These are phyloP conservation scores for Lordiphosa clarofinis DNA, from an alignment of 1,140 invertebrate genomes.

Conservation along the genomic window DNA sequence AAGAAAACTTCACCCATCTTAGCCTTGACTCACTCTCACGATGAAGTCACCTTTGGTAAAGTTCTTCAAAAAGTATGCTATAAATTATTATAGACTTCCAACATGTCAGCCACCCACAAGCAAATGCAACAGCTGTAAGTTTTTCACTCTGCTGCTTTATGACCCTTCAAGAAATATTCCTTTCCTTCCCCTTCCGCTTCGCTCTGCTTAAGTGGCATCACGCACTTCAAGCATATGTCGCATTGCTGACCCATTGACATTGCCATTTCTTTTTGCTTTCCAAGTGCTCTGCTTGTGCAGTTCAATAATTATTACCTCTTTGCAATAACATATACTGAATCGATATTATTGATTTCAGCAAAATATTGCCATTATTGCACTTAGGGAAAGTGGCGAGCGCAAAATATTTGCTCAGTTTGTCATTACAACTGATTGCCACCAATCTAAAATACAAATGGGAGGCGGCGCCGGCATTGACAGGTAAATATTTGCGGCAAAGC, in stretches of 20 bases:
- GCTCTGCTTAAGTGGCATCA: too few relatives aligned
- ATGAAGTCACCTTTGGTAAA: too few relatives aligned
- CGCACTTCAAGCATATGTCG: slow-evolving; percentile 12
- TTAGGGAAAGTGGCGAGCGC: slow-evolving; percentile 13
- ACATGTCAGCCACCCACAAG: too few relatives aligned
- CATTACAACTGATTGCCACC: slow-evolving; percentile 65
- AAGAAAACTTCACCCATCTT: too few relatives aligned
- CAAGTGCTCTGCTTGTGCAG: slow-evolving; percentile 5
- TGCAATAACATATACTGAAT: slow-evolving; percentile 21
- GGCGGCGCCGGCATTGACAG: slow-evolving; percentile 1
- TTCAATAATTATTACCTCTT: slow-evolving; percentile 29
- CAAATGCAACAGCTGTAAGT: too few relatives aligned
- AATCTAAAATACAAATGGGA: slow-evolving; percentile 40
- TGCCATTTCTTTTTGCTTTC: slow-evolving; percentile 21
- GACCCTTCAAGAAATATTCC: not conserved
- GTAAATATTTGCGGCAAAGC: slow-evolving; percentile 45
- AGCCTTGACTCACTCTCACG: too few relatives aligned
- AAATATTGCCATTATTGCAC: slow-evolving; percentile 25
- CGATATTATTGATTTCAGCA: slow-evolving; percentile 65
- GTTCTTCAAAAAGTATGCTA: too few relatives aligned
- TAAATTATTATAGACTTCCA: too few relatives aligned
- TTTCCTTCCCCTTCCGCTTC: not conserved
- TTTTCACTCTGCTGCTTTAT: slow-evolving; percentile 1
- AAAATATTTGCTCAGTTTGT: slow-evolving; percentile 64
- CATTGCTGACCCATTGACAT: slow-evolving; percentile 40